Evolutionary conservation across 2,113 vertebrate species (phyloP).

Genomic region (Myocastor coypus): DNA sequence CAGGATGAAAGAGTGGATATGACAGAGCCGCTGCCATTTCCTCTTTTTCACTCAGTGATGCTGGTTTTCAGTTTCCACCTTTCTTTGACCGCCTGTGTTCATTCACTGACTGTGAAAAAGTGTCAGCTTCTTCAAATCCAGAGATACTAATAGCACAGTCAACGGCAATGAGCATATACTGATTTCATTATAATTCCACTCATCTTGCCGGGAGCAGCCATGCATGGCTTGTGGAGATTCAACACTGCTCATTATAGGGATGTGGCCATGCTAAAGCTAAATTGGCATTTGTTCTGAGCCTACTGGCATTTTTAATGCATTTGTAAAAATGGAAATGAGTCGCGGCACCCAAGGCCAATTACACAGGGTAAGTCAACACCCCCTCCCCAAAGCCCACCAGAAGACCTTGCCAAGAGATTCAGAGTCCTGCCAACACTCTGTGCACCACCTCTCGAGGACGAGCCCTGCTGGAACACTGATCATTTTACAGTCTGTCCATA

Average conservation of each 20-base stretch:
- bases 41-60: background rate
- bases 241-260: background rate
- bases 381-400: background rate
- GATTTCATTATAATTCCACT: slow-evolving; percentile 31
- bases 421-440: background rate
- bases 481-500: background rate
- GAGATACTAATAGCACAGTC: background rate
- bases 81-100: background rate
- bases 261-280: background rate
- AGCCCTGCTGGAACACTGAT: background rate
- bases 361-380: background rate
- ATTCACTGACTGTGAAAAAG: background rate
- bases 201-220: background rate
- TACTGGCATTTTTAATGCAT: slow-evolving; percentile 35
- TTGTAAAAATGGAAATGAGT: slow-evolving; percentile 60
- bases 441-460: background rate
- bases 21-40: background rate
- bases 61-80: background rate
- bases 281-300: slow-evolving; percentile 42
- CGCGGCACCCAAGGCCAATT: background rate
- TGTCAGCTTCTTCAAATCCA: background rate
- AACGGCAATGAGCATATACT: background rate
- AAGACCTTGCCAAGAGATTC: background rate
- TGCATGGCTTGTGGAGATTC: slow-evolving; percentile 32
- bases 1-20: background rate